Base-by-base conservation (phyloP, 2,797 vertebrate genomes). In the Clarias platycephalus region DNA sequence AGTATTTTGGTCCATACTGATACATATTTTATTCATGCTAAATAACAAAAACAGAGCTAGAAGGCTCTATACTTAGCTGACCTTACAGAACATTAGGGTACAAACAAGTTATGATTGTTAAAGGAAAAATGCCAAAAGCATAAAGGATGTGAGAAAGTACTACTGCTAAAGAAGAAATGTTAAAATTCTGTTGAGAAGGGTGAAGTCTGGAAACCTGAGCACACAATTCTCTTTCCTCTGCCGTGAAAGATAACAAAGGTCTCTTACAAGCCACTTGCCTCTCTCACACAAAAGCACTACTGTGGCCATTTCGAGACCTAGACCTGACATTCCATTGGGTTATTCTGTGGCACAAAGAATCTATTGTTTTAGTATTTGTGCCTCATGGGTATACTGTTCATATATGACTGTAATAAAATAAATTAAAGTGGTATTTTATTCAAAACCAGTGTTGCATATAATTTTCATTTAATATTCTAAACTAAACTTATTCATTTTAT, bases 191-290 rank as follows among this genome's bases (percentile, higher is more conserved):
- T 60, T 20, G 15, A 16, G 66, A 80, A 63, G 7, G 81, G 67
- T 79, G 78, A 79, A 7, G 81, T 83, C 77, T 70, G 57, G 86
- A 82, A 86, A 89, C 85, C 78, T 80, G 74, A 89, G 72, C 44
- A 37, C 37, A 31, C 58, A 64, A 57, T 49, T 84, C 74, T 55
- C 16, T 72, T 24, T 44, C 34, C 40, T 71, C 64, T 18, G 40
- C 40, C n/a, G 62, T 55, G 63, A 37, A 24, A 31, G 13, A n/a
- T 84, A 87, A 90, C 89, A 90, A 90, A 85, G 80, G 34, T 72
- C 67, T 85, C 83, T 89, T 83, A 88, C 85, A 89, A 83, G 80
- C 84, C 20, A 60, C 40, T 72, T 78, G 82, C 57, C 79, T 76
- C 13, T 0, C 74, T 71, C 24, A 88, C 63, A 90, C 86, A 90